phyloP scores from a whole-genome alignment of 2,888 invertebrate species.

The Ctenicera cuprea region DNA sequence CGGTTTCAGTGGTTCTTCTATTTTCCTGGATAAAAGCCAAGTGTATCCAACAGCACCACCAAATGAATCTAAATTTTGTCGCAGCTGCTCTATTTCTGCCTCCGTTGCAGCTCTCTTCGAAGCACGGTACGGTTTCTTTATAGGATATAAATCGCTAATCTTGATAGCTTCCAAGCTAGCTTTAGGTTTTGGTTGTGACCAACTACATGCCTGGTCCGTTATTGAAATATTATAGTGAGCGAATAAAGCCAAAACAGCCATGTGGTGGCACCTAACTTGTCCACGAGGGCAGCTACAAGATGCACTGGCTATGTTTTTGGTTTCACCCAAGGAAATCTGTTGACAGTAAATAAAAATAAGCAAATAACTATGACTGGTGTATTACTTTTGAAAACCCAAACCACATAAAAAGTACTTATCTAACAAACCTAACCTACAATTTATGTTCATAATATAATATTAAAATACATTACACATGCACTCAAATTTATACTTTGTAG shows the following conservation, averaged over 20 bases:
- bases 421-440: too few relatives aligned
- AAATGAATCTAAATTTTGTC: conserved; percentile 3
- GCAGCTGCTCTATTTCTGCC: conserved; percentile 1
- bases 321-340: conserved; percentile 2
- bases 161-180: too few relatives aligned
- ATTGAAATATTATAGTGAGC: neutral
- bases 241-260: neutral
- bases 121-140: too few relatives aligned
- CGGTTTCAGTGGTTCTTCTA: too few relatives aligned
- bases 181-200: neutral
- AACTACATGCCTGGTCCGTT: neutral
- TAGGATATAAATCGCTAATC: neutral
- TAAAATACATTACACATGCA: too few relatives aligned
- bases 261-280: conserved; percentile 8
- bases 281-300: conserved; percentile 8
- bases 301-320: neutral
- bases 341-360: too few relatives aligned
- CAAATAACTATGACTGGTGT: neutral
- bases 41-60: conserved; percentile 18
- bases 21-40: conserved; percentile 3
- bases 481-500: too few relatives aligned
- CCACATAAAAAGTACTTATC: too few relatives aligned
- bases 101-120: neutral
- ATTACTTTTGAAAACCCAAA: neutral
- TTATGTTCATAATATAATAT: too few relatives aligned